These are phyloP conservation scores for Cyanistes caeruleus DNA, from an alignment of 2,113 vertebrate genomes.

Conservation along the genomic window DNA sequence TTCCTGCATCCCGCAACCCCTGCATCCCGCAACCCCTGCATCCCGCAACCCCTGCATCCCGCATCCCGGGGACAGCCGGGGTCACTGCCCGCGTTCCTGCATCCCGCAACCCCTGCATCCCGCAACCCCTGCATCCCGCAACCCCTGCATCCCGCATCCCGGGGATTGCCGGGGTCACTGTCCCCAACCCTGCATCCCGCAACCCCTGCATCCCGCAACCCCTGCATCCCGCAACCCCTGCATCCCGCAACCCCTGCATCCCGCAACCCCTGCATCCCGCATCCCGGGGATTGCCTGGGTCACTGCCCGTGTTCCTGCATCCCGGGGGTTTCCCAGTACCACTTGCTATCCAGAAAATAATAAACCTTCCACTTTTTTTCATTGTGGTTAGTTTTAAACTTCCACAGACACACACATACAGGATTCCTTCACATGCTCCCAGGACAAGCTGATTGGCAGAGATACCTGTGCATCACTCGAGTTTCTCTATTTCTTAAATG, in stretches of 20 bases:
- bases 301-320: not conserved
- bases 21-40: not conserved
- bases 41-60: no score
- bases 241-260: fast-evolving
- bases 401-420: not conserved
- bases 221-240: no score
- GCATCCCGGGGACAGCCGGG: not conserved
- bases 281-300: not conserved
- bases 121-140: not conserved
- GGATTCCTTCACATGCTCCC: not conserved
- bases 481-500: not conserved
- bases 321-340: fast-evolving
- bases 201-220: no score
- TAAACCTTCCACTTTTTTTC: not conserved
- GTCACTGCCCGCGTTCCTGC: fast-evolving
- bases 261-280: no score
- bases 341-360: not conserved
- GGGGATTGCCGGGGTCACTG: not conserved
- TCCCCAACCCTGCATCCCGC: not conserved
- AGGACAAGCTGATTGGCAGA: not conserved
- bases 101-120: no score
- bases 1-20: fast-evolving
- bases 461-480: not conserved
- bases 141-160: not conserved
- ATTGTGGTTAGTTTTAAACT: not conserved